A percentile compares a stretch with the other conserved stretches of the same genome.
These are phyloP conservation scores for Drosophila leontia DNA, from an alignment of 1,140 invertebrate species.

Conservation along the genomic window DNA sequence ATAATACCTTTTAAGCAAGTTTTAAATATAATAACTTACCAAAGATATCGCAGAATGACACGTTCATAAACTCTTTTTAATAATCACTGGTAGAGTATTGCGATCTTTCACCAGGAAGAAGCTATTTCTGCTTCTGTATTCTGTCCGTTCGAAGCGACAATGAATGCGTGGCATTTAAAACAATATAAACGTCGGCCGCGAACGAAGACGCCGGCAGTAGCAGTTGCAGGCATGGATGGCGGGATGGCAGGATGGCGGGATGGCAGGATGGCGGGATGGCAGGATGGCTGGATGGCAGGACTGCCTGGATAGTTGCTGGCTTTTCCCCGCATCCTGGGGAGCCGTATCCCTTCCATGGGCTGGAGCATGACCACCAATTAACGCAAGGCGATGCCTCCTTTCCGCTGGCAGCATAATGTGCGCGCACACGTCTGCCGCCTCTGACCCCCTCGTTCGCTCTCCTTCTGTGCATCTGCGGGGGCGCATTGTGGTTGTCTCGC, in stretches of 20 bases:
- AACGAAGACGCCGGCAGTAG: constrained; percentile 35
- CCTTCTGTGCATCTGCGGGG: constrained; percentile 22
- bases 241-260: constrained; percentile 14
- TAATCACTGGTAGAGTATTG: neutral
- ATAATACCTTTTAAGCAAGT: no score
- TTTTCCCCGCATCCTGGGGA: constrained; percentile 12
- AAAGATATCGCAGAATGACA: no score
- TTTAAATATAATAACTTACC: no score
- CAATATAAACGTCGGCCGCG: constrained; percentile 56
- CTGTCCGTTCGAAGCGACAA: constrained; percentile 32
- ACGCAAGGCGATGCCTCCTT: constrained; percentile 69
- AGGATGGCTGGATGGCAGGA: constrained; percentile 15
- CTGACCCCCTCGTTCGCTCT: constrained; percentile 6
- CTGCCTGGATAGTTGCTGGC: constrained; percentile 8
- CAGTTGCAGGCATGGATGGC: constrained; percentile 6
- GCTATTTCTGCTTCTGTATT: neutral
- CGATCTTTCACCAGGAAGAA: neutral
- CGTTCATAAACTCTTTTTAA: neutral
- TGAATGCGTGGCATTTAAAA: constrained; percentile 61
- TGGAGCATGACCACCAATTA: constrained; percentile 71
- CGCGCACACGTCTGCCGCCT: constrained; percentile 33
- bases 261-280: constrained; percentile 12
- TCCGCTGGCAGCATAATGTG: constrained; percentile 62
- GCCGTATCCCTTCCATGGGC: constrained; percentile 22
- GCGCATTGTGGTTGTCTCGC: constrained; percentile 37